Base-by-base conservation (phyloP, 2,888 invertebrate species). In the Ischnus inquisitorius region DNA sequence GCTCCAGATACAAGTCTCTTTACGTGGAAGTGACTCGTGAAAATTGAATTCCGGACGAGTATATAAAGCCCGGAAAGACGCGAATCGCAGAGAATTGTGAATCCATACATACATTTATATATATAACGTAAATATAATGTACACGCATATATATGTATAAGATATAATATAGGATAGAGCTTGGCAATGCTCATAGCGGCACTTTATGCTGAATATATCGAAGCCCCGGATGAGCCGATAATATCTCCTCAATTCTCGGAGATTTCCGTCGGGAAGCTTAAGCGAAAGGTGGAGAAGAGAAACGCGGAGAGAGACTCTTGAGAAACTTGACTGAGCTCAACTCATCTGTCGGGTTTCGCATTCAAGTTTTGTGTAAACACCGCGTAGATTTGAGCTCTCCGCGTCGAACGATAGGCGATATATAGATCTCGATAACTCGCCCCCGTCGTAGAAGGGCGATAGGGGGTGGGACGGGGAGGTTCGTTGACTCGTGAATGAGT, bases 311-410 rank as follows among this genome's bases (percentile, higher is more conserved):
- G 81, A 64, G 62, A 48, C 41, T 78, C 67, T 71, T 62, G 62
- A 39, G 74, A 75, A 82, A 74, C 68, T 82, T 74, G 64, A 72
- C 79, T 57, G 65, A 54, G 68, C 72, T 68, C 39, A 72, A 77
- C 82, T 77, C 65, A 69, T 75, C 69, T 82, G n/a, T 48, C 51
- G 39, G 28, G 39, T 48, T 48, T 48, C 54, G 46, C 4, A 14
- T 74, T 75, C 64, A 69, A 83, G 82, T 79, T 83, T 83, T 75
- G 51, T 74, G 82, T 75, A 83, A 83, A 83, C 54, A 72, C 34
- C 34, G 43, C 71, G 51, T 62, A 72, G 60, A 72, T 46, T 64
- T 22, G 5, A 12, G 46, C 48, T 41, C 39, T 25, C 25, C 60
- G 8, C 34, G 34, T n/a, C 46, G 19, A 71, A 71, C 81, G 54